phyloP scores from a whole-genome alignment of 2,113 vertebrate species.

The Ophiodon elongatus region DNA sequence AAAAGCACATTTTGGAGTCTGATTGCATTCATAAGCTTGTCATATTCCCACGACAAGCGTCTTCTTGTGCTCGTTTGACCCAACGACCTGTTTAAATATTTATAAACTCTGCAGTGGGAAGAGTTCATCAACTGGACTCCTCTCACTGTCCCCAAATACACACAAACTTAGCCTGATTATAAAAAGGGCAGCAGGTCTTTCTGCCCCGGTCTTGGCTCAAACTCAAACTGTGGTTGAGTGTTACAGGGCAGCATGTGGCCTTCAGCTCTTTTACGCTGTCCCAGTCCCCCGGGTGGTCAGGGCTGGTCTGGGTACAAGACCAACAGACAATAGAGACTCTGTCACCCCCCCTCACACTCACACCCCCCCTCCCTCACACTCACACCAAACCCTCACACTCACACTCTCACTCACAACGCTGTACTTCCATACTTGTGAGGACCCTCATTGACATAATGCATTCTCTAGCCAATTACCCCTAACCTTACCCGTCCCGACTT shows the following conservation, averaged over 20 bases:
- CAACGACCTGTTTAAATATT: conserved; percentile 29
- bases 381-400: no score
- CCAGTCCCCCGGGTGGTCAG: conserved; percentile 20
- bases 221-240: conserved; percentile 1
- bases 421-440: no score
- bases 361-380: background rate
- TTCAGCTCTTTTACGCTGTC: background rate
- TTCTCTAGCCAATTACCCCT: no score
- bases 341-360: background rate
- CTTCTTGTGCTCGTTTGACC: conserved; percentile 13
- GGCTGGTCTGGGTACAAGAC: conserved; percentile 21
- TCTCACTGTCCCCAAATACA: background rate
- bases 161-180: conserved; percentile 1
- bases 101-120: background rate
- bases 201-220: background rate
- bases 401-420: background rate
- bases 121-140: conserved; percentile 16
- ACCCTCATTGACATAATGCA: no score
- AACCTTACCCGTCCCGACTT: no score
- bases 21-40: background rate
- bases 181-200: conserved; percentile 20
- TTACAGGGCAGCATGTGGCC: conserved; percentile 13
- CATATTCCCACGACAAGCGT: background rate
- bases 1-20: background rate
- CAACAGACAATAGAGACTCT: conserved; percentile 70